Base-by-base conservation (phyloP, 2,888 invertebrate species). In the Lepidocyrtinus sp. region DNA sequence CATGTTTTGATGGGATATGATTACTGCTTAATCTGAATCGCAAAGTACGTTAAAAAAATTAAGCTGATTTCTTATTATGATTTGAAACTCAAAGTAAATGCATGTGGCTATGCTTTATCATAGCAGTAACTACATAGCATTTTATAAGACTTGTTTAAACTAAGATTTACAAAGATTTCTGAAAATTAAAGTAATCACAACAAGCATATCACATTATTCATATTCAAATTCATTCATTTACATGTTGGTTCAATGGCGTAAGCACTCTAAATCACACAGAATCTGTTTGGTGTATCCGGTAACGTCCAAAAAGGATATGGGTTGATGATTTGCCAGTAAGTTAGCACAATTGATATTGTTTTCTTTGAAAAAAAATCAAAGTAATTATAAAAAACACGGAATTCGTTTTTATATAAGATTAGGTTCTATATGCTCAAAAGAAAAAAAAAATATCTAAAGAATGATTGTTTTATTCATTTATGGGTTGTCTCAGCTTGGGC, bases 161-260 rank as follows among this genome's bases (percentile, higher is more conserved):
- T 36, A 36, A 36, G 5, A 36, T 36, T 36, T 12, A 36, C 36
- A 36, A 36, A 36, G 12, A 36, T 7, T 12, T 36, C 12, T 36
- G 36, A 36, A 36, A 7, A 12, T 36, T 36, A 36, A 5, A 36
- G 12, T 36, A 36, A 36, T 36, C 12, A 7, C 5, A 7, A 12
- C 36, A 36, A 7, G 36, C 36, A 36, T 36, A 36, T 36, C n/a
- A n/a, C n/a, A n/a, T 36, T 36, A 36, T 64, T 64, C n/a, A n/a
- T 62, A 24, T 64, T 64, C 67, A 36, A 15, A 50, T 21, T 45
- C 55, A 69, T 50, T 69, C 7, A 1, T 27, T 15, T 65, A 50
- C 22, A 63, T 24, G 22, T 2, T 69, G 25, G 69, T 69, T 69
- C 17, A 50, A 69, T 50, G 2, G 25, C 22, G 55, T 55, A 55